Conservation (phyloP, 2,888 invertebrate genomes). For the Agriopis leucophaearia region DNA sequence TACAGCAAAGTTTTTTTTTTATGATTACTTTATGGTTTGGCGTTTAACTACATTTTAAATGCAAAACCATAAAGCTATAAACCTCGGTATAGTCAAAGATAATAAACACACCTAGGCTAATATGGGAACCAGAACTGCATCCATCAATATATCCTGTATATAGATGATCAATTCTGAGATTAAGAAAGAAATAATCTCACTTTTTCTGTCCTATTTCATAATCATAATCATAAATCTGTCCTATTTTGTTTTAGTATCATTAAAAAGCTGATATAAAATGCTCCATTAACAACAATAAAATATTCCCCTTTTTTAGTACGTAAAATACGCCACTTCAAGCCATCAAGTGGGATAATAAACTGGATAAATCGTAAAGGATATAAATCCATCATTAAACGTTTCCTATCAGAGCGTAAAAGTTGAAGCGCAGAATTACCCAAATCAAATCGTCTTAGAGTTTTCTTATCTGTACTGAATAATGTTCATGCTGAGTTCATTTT, state of each 20-base stretch:
- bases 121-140: too few species aligned
- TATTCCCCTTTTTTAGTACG: background rate
- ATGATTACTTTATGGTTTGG: too few species aligned
- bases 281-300: background rate
- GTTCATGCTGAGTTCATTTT: constrained; percentile 18
- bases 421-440: constrained; percentile 10
- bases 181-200: too few species aligned
- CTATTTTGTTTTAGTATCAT: background rate
- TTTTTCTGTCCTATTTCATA: too few species aligned
- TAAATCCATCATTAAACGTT: constrained; percentile 19
- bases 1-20: too few species aligned
- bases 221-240: background rate
- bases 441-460: constrained; percentile 13
- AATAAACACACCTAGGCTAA: too few species aligned
- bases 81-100: too few species aligned
- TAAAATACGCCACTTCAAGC: constrained; percentile 12
- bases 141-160: too few species aligned
- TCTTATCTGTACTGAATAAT: constrained; percentile 20
- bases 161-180: too few species aligned
- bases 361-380: constrained; percentile 20
- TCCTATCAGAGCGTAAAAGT: constrained; percentile 15
- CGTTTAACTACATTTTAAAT: too few species aligned
- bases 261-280: background rate
- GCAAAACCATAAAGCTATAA: too few species aligned
- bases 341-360: constrained; percentile 18